These are phyloP conservation scores for Saguinus imperator DNA, from an alignment of 2,113 vertebrate genomes.

Conservation along the genomic window DNA sequence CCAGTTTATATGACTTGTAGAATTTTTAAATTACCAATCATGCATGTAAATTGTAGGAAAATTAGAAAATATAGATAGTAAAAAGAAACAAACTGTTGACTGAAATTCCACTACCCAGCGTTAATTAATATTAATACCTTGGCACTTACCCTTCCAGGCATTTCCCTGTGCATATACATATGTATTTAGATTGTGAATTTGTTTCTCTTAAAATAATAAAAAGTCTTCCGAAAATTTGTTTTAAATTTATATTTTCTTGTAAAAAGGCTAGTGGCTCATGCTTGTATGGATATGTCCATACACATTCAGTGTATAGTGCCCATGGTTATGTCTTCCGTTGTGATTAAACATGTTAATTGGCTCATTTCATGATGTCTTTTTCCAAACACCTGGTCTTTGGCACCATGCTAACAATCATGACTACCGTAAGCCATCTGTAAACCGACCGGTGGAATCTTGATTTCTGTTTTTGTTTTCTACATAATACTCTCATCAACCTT, in stretches of 20 bases:
- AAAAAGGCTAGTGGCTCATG: neutral
- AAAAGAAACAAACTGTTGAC: neutral
- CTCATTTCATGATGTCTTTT: neutral
- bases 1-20: neutral
- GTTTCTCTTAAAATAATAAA: slow-evolving; percentile 33
- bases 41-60: neutral
- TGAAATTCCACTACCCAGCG: neutral
- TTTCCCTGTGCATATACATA: neutral
- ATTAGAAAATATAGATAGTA: neutral
- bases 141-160: neutral
- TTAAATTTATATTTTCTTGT: neutral
- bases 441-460: neutral
- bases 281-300: neutral
- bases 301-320: neutral
- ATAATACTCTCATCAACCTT: neutral
- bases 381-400: neutral
- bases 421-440: neutral
- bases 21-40: neutral
- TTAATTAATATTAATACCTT: slow-evolving; percentile 13
- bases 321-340: neutral
- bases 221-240: slow-evolving; percentile 2
- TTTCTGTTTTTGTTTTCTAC: slow-evolving; percentile 42
- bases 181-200: neutral
- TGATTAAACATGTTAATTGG: slow-evolving; percentile 35
- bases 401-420: neutral